phyloP scores from a whole-genome alignment of 2,797 vertebrate genomes.

The Myoxocephalus aenaeus region DNA sequence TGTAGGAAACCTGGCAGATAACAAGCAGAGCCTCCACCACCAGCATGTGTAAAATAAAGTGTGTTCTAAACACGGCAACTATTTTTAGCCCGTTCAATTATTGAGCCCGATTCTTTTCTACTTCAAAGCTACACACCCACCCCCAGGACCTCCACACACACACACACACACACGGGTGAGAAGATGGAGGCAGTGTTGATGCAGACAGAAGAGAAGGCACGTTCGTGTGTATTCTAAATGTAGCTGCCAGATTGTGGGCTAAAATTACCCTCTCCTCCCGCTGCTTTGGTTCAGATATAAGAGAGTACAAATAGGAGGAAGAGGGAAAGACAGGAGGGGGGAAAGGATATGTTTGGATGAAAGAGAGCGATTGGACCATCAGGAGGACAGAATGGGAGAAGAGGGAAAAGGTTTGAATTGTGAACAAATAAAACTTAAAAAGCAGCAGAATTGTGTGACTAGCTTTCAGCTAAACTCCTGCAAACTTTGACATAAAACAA shows the following conservation, averaged over 20 bases:
- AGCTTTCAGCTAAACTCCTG: slow-evolving; percentile 22
- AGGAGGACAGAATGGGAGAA: not conserved
- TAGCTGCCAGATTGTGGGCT: slow-evolving; percentile 31
- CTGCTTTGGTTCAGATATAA: slow-evolving; percentile 20
- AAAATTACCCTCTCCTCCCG: slow-evolving; percentile 32
- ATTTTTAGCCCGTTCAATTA: slow-evolving; percentile 67
- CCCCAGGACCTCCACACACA: not conserved
- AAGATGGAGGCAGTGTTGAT: not conserved
- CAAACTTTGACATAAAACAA: slow-evolving; percentile 32
- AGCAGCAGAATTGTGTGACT: not conserved
- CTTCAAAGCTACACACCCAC: slow-evolving; percentile 50
- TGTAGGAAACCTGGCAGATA: slow-evolving; percentile 6
- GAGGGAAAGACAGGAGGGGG: not conserved
- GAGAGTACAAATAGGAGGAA: not conserved
- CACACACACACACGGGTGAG: not conserved
- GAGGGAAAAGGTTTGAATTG: not conserved
- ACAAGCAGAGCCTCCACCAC: slow-evolving; percentile 7
- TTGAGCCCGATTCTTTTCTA: slow-evolving; percentile 44
- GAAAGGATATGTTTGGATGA: slow-evolving; percentile 8
- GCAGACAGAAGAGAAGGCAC: slow-evolving; percentile 11
- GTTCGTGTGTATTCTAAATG: slow-evolving; percentile 41
- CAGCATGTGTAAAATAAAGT: slow-evolving; percentile 51
- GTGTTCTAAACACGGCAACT: slow-evolving; percentile 52
- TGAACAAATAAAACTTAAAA: not conserved
- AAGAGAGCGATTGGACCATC: not conserved